Base-by-base conservation (phyloP, 2,888 invertebrate genomes). In the Brachynemurus nebulosus region DNA sequence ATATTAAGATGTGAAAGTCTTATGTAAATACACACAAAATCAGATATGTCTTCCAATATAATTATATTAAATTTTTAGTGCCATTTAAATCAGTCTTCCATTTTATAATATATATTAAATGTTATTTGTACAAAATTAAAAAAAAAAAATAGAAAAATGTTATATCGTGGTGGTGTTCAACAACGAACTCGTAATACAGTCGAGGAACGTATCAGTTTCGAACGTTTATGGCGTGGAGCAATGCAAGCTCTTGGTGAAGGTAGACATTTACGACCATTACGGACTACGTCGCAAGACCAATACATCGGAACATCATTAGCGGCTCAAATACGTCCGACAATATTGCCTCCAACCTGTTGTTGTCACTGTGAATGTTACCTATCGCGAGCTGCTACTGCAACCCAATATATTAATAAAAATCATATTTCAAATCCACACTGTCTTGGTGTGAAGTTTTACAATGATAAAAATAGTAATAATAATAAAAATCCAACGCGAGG, bases 211-310 rank as follows among this genome's bases (percentile, higher is more conserved):
- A 68, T 76, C 27, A 74, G 81, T 45, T 82, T 83, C 61, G 81
- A 82, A 55, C 68, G 80, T 16, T 66, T 82, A 42, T 82, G 82
- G 82, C 71, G 78, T 35, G 80, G 80, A 44, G 64, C 65, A 3
- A 61, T 59, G 49, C 64, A 65, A 51, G 62, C 64, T 11, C 51
- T 64, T 36, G 62, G 60, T 12, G 52, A 55, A 12, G 57, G 56
- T 36, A 51, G 52, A 30, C 42, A 45, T 17, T 16, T 43, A 25
- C 53, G 53, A 33, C 35, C 44, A 5, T 16, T 34, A 34, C 27
- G 27, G 11, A 25, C 33, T 27, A 9, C 35, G 17, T 9, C 40
- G 6, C 25, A 23, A 7, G 25, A 37, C 14, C 42, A 20, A 19
- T 34, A 16, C 14, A 16, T 18, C 18, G 16, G 8, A 20, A 18